phyloP scores from a whole-genome alignment of 2,113 vertebrate genomes.

The human (Homo sapiens) region DNA sequence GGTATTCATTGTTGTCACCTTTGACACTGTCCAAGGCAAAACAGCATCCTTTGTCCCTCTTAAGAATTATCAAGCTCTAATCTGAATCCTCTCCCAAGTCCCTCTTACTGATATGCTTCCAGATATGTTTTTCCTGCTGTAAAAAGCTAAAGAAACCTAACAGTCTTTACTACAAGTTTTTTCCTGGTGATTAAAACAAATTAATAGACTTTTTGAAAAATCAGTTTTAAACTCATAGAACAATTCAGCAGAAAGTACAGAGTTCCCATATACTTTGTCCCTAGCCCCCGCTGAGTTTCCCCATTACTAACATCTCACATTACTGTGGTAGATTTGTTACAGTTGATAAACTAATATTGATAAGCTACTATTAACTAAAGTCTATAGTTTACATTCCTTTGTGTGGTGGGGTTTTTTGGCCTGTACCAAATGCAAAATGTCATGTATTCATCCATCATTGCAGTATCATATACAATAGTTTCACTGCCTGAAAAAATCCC shows the following conservation, averaged over 20 bases:
- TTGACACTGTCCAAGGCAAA: not conserved
- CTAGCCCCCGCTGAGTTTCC: not conserved
- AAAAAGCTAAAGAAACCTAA: not conserved
- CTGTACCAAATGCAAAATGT: not conserved
- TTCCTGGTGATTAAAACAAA: not conserved
- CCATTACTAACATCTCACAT: not conserved
- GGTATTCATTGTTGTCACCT: not conserved
- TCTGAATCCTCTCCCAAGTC: not conserved
- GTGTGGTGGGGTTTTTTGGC: not conserved
- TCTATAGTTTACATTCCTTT: not conserved
- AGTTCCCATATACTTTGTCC: not conserved
- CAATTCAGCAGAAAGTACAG: not conserved
- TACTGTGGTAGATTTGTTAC: not conserved
- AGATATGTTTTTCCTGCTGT: not conserved
- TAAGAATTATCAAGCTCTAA: not conserved
- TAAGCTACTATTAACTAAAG: not conserved
- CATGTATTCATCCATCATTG: not conserved
- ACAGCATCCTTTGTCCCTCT: not conserved
- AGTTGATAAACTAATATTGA: not conserved
- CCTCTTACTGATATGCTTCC: not conserved
- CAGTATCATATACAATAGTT: not conserved
- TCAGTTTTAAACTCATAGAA: not conserved
- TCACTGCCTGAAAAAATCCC: not conserved
- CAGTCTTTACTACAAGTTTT: not conserved
- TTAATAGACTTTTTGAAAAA: not conserved